A percentile compares a stretch with the other conserved stretches of the same genome.
Evolutionary conservation across 30 jellyfish, hydroid and myxozoan genomes (phyloP).

Genomic region (Aurelia aurita complex sp. Pacific): DNA sequence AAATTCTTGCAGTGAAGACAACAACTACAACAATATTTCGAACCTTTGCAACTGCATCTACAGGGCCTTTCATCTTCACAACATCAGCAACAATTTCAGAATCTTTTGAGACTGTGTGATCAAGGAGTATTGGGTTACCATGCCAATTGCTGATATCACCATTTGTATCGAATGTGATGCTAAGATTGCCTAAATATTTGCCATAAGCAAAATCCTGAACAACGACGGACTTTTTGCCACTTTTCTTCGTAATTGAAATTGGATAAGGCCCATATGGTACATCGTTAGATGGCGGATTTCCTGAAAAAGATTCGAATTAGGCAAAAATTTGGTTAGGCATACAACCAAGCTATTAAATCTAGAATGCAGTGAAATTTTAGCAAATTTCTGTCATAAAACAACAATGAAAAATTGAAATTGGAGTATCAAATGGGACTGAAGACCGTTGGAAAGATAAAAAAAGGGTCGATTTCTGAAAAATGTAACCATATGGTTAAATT

Average conservation of each 20-base stretch:
- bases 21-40: neutral
- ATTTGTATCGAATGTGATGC: constrained; percentile 51
- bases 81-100: constrained; percentile 9
- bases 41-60: constrained; percentile 70
- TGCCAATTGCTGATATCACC: constrained; percentile 57
- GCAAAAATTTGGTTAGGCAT: neutral
- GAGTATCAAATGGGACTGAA: no score
- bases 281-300: constrained; percentile 63
- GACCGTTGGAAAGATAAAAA: no score
- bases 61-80: constrained; percentile 4
- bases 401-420: no score
- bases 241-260: constrained; percentile 8
- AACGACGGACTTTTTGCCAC: constrained; percentile 53
- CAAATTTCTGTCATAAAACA: no score
- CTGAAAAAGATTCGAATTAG: neutral
- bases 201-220: constrained; percentile 73
- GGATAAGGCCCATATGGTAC: constrained; percentile 61
- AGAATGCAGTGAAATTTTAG: no score
- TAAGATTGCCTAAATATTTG: constrained; percentile 61
- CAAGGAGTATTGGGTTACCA: constrained; percentile 81
- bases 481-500: no score
- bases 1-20: no score
- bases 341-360: no score
- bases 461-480: no score
- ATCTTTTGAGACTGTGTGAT: constrained; percentile 29